Percentiles rank a stretch among this genome's conserved stretches.
These are phyloP conservation scores for Andrena marginata DNA, from an alignment of 2,888 invertebrate species.

Conservation along the genomic window DNA sequence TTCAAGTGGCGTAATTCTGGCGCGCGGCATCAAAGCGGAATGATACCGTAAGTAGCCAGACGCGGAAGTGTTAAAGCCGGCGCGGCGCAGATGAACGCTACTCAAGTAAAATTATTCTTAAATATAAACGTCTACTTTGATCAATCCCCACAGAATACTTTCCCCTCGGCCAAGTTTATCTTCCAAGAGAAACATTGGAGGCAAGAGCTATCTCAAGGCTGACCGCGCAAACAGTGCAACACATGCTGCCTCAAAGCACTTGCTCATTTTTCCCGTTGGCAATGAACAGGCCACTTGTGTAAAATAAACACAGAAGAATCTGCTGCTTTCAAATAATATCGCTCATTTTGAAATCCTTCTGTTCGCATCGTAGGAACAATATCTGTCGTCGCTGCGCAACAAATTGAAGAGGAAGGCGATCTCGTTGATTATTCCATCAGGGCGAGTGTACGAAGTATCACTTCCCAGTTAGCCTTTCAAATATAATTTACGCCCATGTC, in stretches of 20 bases:
- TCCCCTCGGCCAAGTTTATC: neutral
- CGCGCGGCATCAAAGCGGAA: constrained; percentile 10
- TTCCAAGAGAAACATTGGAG: neutral
- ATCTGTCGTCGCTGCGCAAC: too few relatives aligned
- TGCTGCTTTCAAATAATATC: neutral
- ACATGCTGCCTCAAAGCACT: too few relatives aligned
- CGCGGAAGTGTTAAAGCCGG: neutral
- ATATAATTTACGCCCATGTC: constrained; percentile 1
- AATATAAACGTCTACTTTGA: neutral
- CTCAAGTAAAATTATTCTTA: neutral
- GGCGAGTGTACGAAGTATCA: neutral
- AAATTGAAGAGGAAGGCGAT: too few relatives aligned
- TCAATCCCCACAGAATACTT: neutral
- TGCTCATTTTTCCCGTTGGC: too few relatives aligned
- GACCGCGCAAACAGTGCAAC: too few relatives aligned
- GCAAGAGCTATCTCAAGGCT: too few relatives aligned
- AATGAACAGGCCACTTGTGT: too few relatives aligned
- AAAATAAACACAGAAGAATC: too few relatives aligned
- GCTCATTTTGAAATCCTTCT: neutral
- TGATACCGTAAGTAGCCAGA: constrained; percentile 12
- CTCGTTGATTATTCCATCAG: too few relatives aligned
- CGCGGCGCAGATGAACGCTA: neutral
- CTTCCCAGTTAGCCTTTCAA: neutral
- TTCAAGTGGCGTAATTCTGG: constrained; percentile 16
- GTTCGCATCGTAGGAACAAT: too few relatives aligned